Conservation (phyloP, 2,888 invertebrate genomes). For the Achlya flavicornis region DNA sequence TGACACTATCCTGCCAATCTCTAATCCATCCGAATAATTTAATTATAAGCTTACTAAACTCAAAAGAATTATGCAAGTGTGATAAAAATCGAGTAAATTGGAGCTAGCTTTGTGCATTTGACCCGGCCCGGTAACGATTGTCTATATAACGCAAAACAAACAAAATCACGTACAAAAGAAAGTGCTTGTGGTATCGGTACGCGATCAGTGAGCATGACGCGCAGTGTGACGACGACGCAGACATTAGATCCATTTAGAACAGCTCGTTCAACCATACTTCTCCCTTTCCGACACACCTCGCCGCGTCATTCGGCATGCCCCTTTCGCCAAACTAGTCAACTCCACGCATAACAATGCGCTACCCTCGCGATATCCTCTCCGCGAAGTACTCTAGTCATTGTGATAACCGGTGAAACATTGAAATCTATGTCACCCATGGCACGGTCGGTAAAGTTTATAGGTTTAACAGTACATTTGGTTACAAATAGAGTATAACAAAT, state of each 20-base stretch:
- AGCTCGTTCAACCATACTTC: constrained; percentile 53
- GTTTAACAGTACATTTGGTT: constrained; percentile 47
- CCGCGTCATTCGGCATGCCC: constrained; percentile 60
- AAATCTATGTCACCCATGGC: constrained; percentile 35
- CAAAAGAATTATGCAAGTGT: constrained; percentile 20
- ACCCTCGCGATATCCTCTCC: neutral
- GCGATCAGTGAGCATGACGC: constrained; percentile 68
- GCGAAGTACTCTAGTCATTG: constrained; percentile 11
- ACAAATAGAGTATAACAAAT: constrained; percentile 77
- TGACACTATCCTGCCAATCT: constrained; percentile 49
- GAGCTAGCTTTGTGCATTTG: neutral
- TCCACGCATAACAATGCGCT: constrained; percentile 30
- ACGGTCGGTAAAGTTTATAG: constrained; percentile 44
- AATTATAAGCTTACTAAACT: constrained; percentile 17
- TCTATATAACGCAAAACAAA: constrained; percentile 46
- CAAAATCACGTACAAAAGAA: constrained; percentile 76
- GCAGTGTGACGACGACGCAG: constrained; percentile 63
- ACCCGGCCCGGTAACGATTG: constrained; percentile 12
- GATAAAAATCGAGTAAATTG: constrained; percentile 5
- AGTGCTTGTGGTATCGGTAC: constrained; percentile 65
- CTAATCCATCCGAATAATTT: constrained; percentile 25
- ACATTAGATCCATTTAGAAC: constrained; percentile 46
- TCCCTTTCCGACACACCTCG: constrained; percentile 73
- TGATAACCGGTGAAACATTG: constrained; percentile 21
- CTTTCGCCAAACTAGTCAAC: constrained; percentile 56